Evolutionary conservation across 30 jellyfish, hydroid and myxozoan species (phyloP).

Genomic region (Aurelia coerulea): DNA sequence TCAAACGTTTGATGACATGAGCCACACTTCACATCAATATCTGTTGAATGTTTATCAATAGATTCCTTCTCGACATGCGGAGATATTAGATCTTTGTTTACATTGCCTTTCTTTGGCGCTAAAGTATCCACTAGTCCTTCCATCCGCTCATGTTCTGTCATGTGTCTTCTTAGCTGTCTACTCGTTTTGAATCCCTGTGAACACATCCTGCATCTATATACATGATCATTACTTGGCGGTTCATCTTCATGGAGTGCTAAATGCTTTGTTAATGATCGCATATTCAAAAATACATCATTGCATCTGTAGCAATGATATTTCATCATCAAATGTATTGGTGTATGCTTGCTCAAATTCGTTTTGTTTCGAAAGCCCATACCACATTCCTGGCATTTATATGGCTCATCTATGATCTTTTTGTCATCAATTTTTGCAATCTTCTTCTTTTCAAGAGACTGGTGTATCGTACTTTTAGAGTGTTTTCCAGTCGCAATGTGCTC

Average conservation of each 20-base stretch:
- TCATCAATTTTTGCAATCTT: background rate
- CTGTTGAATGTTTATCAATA: background rate
- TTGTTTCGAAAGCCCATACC: conserved; percentile 57
- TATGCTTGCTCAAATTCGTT: conserved; percentile 54
- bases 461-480: background rate
- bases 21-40: conserved; percentile 16
- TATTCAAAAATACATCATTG: conserved; percentile 69
- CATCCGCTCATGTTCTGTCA: conserved; percentile 39
- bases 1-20: conserved; percentile 32
- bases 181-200: conserved; percentile 62
- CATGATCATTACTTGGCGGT: conserved; percentile 5
- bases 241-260: conserved; percentile 68
- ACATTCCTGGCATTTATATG: conserved; percentile 67
- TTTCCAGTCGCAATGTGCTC: background rate
- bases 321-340: conserved; percentile 52
- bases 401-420: conserved; percentile 3
- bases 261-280: conserved; percentile 86
- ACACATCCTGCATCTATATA: conserved; percentile 60
- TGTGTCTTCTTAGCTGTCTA: conserved; percentile 42
- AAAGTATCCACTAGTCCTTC: conserved; percentile 4
- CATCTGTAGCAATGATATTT: conserved; percentile 82
- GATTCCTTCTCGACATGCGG: background rate
- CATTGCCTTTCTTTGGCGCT: background rate
- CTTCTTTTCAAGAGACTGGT: conserved; percentile 1
- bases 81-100: background rate